Conservation (phyloP, 2,113 vertebrate genomes). For the Hippoglossus stenolepis region DNA sequence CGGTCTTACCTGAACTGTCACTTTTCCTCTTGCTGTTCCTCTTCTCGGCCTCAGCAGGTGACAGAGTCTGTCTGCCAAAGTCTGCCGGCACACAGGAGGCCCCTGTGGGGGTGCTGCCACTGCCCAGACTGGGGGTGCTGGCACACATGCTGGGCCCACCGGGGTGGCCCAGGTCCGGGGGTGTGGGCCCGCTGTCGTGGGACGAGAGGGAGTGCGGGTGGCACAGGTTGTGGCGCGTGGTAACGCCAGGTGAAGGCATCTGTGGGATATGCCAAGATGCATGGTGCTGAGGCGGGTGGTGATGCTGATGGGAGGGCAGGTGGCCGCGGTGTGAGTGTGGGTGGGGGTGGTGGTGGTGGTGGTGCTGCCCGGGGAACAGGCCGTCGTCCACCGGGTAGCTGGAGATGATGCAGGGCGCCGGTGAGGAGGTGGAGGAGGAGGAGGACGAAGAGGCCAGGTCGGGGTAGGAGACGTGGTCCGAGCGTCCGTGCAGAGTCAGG, state of each 20-base stretch:
- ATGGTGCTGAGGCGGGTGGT: slow-evolving; percentile 86
- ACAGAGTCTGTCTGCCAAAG: slow-evolving; percentile 94
- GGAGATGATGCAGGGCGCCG: slow-evolving; percentile 92
- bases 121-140: slow-evolving; percentile 89
- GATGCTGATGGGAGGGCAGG: slow-evolving; percentile 87
- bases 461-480: slow-evolving; percentile 97
- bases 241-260: slow-evolving; percentile 75
- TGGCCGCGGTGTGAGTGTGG: slow-evolving; percentile 86
- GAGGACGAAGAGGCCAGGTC: slow-evolving; percentile 89
- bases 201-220: slow-evolving; percentile 81
- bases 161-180: slow-evolving; percentile 89
- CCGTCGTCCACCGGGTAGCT: slow-evolving; percentile 93
- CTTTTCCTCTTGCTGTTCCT: slow-evolving; percentile 93
- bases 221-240: slow-evolving; percentile 88
- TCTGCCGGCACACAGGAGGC: slow-evolving; percentile 91
- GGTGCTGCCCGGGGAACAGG: slow-evolving; percentile 92
- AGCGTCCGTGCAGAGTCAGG: slow-evolving; percentile 93
- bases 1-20: slow-evolving; percentile 94
- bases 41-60: slow-evolving; percentile 94
- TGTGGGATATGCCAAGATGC: slow-evolving; percentile 90
- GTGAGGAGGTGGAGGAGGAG: slow-evolving; percentile 85
- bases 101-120: slow-evolving; percentile 88
- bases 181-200: slow-evolving; percentile 84
- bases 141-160: slow-evolving; percentile 91
- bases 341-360: slow-evolving; percentile 86